Evolutionary conservation across 2,113 vertebrate species (phyloP), one percentile per base, ranked within the genome.

Genomic region (Ictidomys tridecemlineatus): DNA sequence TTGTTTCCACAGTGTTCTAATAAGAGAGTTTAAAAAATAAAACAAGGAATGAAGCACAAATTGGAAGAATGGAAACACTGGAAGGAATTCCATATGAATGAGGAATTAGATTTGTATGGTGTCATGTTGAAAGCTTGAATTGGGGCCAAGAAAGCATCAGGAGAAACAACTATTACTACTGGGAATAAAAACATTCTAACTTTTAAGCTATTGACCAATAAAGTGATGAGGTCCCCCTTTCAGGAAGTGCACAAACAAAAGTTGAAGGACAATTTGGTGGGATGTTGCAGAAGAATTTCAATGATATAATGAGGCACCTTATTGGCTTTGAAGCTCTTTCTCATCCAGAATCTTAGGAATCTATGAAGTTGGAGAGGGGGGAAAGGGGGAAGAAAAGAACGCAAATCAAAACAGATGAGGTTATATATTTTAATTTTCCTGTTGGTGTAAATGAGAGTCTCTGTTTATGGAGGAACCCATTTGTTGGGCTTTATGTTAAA

Each of bases 401-500:
- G 73, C 34, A 95, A 90, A 78, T 83, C 77, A 65, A 76, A 90
- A 69, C 37, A 87, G 39, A 83, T n/a, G 45, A 92, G 34, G 16
- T 53, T 70, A 69, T 58, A 53, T 13, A 72, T 80, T 95, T 96
- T 65, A 84, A 77, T 83, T 89, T 96, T 96, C 32, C 74, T 87
- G 12, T 17, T 80, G 85, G 22, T 84, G 0, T 77, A 80, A 95
- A 61, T 65, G 24, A 92, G 94, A 85, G 24, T 76, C 80, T 79
- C 30, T 77, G 70, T 94, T 96, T 96, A 67, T 7, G 28, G 42
- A 78, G 4, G 22, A 67, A 6, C 51, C 84, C 30, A 34, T 63
- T 96, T 93, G 37, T 48, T 90, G 53, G 37, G 45, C 79, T 72
- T 53, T 96, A 51, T 95, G 11, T 93, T 79, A 95, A 94, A 92